Evolutionary conservation across 2,113 vertebrate genomes (phyloP).

Genomic region (Paraplagusia blochii): DNA sequence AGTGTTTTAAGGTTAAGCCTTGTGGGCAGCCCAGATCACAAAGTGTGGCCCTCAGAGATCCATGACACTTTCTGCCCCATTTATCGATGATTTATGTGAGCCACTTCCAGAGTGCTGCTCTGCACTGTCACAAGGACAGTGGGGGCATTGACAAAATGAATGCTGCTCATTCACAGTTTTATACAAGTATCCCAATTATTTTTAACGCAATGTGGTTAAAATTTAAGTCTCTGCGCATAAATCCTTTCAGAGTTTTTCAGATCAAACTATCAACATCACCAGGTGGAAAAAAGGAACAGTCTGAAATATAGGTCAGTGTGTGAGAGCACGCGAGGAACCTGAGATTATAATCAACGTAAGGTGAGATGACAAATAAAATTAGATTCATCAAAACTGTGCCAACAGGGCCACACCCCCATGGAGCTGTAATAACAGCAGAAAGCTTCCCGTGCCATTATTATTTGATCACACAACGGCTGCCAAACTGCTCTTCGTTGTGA

Average conservation of each 20-base stretch:
- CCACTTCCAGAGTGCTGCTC: neutral
- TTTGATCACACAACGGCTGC: neutral
- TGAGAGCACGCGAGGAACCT: neutral
- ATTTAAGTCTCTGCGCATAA: no score
- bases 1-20: constrained; percentile 22
- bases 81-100: neutral
- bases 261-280: neutral
- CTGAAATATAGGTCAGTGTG: neutral
- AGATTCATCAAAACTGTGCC: neutral
- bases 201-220: no score
- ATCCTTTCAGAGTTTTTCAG: no score
- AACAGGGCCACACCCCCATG: constrained; percentile 1
- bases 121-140: neutral
- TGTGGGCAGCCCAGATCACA: neutral
- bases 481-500: neutral
- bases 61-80: neutral
- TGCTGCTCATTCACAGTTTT: no score
- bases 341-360: neutral
- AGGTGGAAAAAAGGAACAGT: neutral
- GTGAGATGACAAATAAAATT: constrained; percentile 12
- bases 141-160: no score
- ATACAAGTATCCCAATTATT: no score
- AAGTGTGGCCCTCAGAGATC: neutral
- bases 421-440: constrained; percentile 6
- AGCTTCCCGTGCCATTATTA: neutral